Base-by-base conservation (phyloP, 2,888 invertebrate genomes). In the Eurytoma adleriae region DNA sequence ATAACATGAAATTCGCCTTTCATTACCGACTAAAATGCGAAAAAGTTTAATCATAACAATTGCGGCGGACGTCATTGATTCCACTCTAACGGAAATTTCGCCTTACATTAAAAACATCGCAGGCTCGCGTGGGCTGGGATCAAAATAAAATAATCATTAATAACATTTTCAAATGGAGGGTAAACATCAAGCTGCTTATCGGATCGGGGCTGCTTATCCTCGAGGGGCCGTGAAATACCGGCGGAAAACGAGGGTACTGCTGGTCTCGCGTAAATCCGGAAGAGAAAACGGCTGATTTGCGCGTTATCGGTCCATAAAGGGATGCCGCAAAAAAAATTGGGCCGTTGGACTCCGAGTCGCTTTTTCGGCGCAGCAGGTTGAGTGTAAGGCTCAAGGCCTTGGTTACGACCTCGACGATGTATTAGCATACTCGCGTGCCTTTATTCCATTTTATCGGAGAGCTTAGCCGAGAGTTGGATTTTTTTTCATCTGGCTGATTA, bases 401-500 rank as follows among this genome's bases (percentile, higher is more conserved):
- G 27, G 16, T 20, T 40, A 40, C 40, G 40, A 40, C 40, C 40
- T 40, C 40, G 24, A 24, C 59, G 24, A 59, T 59, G 59, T 14
- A 67, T 67, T 68, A 52, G 54, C 54, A 68, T 68, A 52, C 24
- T 68, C 54, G 68, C 68, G 68, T 68, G 54, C 20, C n/a, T 48
- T 48, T 66, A 48, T 20, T 20, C 24, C 24, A 24, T 50, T 61
- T 61, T 61, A 61, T 61, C 61, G 61, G 13, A 24, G 30, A 16
- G 27, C 40, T 40, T 40, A 40, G 40, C 16, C 5, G 30, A 66
- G 67, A 16, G 27, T 56, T 48, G 40, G 54, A 10, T 24, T 24
- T 56, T 78, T 54, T 52, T 78, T 54, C 48, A 16, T 16, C 56
- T 52, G 7, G n/a, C 40, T 72, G 71, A 78, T 78, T 72, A 78